Evolutionary conservation across 2,888 invertebrate species (phyloP), one percentile per base, ranked within the genome.

Genomic region (Nomada ferruginata): DNA sequence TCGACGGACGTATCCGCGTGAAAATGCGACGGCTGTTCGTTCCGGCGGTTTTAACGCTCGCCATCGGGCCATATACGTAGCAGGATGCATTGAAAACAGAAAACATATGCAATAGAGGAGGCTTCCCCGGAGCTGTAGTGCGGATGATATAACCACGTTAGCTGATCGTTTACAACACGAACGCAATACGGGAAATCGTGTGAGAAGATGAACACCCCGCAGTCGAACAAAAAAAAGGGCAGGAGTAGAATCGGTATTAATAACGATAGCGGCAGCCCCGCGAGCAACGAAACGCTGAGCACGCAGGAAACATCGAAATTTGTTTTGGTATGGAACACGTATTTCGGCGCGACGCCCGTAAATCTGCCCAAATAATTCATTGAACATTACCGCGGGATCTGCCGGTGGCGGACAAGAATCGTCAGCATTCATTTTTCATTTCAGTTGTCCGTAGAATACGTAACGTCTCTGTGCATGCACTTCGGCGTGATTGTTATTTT

Each of bases 211-310:
- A 91, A 91, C 76, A 92, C 93, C n/a, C 91, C 93, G 3, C 92
- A 91, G 36, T 91, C 91, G 5, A 92, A 92, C 76, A 93, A 93
- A 85, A 93, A 93, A 68, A 93, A 93, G 74, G 91, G 93, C 52
- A 87, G 93, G 61, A 93, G 87, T 64, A 91, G 92, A 84, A 90
- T 91, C 23, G 90, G 91, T n/a, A 82, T 89, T 10, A 87, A 88
- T n/a, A 89, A 87, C 9, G 91, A 91, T 26, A 87, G 86, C 10
- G 20, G 79, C 7, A 89, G 83, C n/a, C 72, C 90, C 11, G 86
- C 87, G 64, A 91, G 87, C 76, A 71, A 80, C 0, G 93, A 93
- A 84, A 84, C 86, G 5, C 75, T 91, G 29, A 92, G 88, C 52
- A 89, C 89, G 1, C 93, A 93, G 63, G 93, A 93, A 79, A 88